Conservation (phyloP, 2,888 invertebrate species). For the Drosophila anceps region DNA sequence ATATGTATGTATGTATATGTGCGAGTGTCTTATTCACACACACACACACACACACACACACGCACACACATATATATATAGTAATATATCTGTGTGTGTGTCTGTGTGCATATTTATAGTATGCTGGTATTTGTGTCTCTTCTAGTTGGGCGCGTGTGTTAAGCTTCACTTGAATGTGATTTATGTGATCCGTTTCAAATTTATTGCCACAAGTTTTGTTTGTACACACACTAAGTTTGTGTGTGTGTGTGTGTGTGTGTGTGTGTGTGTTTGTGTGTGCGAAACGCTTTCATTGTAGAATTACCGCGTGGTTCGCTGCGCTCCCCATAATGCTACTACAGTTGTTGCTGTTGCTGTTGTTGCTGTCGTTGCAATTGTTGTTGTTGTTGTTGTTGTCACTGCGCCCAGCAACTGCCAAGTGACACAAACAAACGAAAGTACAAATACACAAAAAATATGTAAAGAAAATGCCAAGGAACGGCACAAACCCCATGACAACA, state of each 20-base stretch:
- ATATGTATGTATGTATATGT: not conserved
- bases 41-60: conserved; percentile 5
- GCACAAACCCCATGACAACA: conserved; percentile 33
- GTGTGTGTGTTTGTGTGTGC: too few species aligned
- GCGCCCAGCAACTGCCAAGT: conserved; percentile 61
- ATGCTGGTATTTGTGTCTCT: conserved; percentile 57
- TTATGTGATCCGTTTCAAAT: conserved; percentile 84
- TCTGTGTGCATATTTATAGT: conserved; percentile 33
- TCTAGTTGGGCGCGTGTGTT: conserved; percentile 79
- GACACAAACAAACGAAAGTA: conserved; percentile 69
- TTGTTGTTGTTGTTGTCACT: conserved; percentile 45
- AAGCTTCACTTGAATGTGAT: conserved; percentile 84
- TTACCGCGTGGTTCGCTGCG: conserved; percentile 68
- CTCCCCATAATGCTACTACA: conserved; percentile 51
- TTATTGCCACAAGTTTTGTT: conserved; percentile 82
- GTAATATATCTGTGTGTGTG: not conserved
- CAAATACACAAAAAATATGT: conserved; percentile 28
- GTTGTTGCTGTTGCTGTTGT: conserved; percentile 30
- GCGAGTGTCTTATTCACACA: conserved; percentile 16
- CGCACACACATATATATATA: conserved; percentile 2
- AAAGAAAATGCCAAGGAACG: conserved; percentile 29
- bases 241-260: conserved; percentile 19
- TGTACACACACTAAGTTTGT: conserved; percentile 47
- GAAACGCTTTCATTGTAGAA: conserved; percentile 65
- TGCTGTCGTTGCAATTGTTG: conserved; percentile 23